These are phyloP conservation scores for Chymomyza costata DNA, from an alignment of 1,140 invertebrate species.

Conservation along the genomic window DNA sequence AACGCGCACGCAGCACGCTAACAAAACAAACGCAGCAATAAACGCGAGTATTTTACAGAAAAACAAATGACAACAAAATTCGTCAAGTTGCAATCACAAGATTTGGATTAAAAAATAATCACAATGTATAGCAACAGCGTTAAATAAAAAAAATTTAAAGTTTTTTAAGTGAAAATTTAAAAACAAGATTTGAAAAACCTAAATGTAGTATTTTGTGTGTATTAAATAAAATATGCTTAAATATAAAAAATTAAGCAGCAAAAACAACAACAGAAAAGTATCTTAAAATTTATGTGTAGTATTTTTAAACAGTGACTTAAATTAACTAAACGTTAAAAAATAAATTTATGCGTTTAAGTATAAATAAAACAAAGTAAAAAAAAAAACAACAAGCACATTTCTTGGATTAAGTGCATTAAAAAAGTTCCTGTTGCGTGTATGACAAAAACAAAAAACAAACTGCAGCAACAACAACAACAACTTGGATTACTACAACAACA, in stretches of 20 bases:
- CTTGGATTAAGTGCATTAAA: conserved; percentile 62
- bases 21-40: conserved; percentile 17
- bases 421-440: conserved; percentile 61
- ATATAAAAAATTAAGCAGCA: not conserved
- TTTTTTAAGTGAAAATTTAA: conserved; percentile 16
- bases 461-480: conserved; percentile 41
- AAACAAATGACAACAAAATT: conserved; percentile 20
- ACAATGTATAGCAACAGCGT: conserved; percentile 8
- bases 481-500: conserved; percentile 61
- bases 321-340: conserved; percentile 1
- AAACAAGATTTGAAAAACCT: conserved; percentile 8
- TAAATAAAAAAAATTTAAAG: conserved; percentile 10
- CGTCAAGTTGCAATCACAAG: conserved; percentile 7
- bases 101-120: conserved; percentile 6
- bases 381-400: conserved; percentile 42
- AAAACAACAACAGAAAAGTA: conserved; percentile 4
- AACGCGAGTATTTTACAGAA: conserved; percentile 4
- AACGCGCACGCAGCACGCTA: conserved; percentile 38
- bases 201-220: conserved; percentile 17
- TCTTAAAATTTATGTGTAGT: conserved; percentile 1
- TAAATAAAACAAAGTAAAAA: conserved; percentile 13
- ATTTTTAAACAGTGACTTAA: not conserved
- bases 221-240: conserved; percentile 7
- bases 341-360: conserved; percentile 1
- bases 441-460: conserved; percentile 19